Evolutionary conservation across 2,888 invertebrate genomes (phyloP), one percentile per base, ranked within the genome.

Genomic region (Galeruca laticollis): DNA sequence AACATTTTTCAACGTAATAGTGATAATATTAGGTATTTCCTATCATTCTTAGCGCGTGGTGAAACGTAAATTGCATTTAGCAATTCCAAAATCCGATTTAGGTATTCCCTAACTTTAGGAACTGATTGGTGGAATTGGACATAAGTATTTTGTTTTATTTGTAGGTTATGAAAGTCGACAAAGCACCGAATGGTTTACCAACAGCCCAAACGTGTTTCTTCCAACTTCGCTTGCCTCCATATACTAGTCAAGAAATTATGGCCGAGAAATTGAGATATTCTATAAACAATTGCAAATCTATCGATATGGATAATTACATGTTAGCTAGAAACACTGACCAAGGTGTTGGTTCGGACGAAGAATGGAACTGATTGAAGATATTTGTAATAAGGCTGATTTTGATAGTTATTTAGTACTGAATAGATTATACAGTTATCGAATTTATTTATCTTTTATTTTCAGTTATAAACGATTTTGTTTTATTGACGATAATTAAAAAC

Each of bases 251-350:
- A 73, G 89, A 89, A 75, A 84, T 89, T 51, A 88, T 91, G 87
- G 89, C 89, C 0, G 90, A 90, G 79, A 85, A 88, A 72, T 84
- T 91, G 60, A 86, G 90, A 35, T 91, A 91, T 79, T 90, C 91
- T 59, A 90, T 91, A 70, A 89, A 90, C 80, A 90, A 91, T 81
- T 91, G 91, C 77, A 87, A 89, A 37, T 90, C 90, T 8, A 91
- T 91, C 64, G 91, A 91, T 82, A 90, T 91, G 90, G 91, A 91
- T 82, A 90, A 90, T 81, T 91, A 91, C 82, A 91, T 91, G 90
- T 84, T 91, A 70, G 88, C 89, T 2, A 85, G 90, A 61, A 90
- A 90, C 77, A 85, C 86, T 8, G 88, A 87, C 68, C 82, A 85
- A 35, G 86, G 84, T 10, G 82, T 83, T 59, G 84, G 83, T 51